A percentile compares a stretch with the other conserved stretches of the same genome.
These are phyloP conservation scores for Tachysurus fulvidraco DNA, from an alignment of 2,113 vertebrate genomes.

Conservation along the genomic window DNA sequence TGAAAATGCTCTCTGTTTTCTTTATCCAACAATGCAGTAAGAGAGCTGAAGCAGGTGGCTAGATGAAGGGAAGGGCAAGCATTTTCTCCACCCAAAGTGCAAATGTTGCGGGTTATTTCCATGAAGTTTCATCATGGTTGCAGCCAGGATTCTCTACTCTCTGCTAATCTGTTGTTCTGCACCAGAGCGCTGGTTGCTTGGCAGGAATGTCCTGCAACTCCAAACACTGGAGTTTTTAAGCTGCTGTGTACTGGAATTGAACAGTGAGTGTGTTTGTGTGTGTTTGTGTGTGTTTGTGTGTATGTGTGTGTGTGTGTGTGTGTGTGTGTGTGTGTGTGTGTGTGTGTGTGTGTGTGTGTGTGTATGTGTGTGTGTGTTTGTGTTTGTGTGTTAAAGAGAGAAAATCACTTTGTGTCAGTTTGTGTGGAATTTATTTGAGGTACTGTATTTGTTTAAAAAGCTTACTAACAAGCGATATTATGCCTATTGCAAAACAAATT, in stretches of 20 bases:
- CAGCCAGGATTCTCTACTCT: slow-evolving; percentile 41
- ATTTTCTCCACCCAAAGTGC: slow-evolving; percentile 49
- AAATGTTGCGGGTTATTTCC: slow-evolving; percentile 62
- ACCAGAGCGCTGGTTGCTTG: slow-evolving; percentile 46
- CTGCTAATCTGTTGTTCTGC: slow-evolving; percentile 44
- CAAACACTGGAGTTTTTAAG: slow-evolving; percentile 26
- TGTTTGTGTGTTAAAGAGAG: not conserved
- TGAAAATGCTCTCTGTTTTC: slow-evolving; percentile 4
- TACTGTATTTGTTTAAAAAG: not conserved
- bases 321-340: not conserved
- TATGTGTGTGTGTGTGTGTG: not conserved
- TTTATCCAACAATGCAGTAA: slow-evolving; percentile 35
- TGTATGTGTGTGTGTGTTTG: not conserved
- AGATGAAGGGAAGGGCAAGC: slow-evolving; percentile 41
- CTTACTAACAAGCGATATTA: not conserved
- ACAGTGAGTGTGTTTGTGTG: not conserved
- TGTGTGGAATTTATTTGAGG: not conserved
- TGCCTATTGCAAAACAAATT: not conserved
- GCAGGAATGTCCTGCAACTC: slow-evolving; percentile 35
- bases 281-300: not conserved
- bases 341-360: not conserved
- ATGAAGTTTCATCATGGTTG: slow-evolving; percentile 67
- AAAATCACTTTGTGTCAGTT: not conserved
- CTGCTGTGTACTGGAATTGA: slow-evolving; percentile 23
- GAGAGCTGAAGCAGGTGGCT: slow-evolving; percentile 22